Evolutionary conservation across 2,113 vertebrate genomes (phyloP), one percentile per base, ranked within the genome.

Genomic region (Morone saxatilis): DNA sequence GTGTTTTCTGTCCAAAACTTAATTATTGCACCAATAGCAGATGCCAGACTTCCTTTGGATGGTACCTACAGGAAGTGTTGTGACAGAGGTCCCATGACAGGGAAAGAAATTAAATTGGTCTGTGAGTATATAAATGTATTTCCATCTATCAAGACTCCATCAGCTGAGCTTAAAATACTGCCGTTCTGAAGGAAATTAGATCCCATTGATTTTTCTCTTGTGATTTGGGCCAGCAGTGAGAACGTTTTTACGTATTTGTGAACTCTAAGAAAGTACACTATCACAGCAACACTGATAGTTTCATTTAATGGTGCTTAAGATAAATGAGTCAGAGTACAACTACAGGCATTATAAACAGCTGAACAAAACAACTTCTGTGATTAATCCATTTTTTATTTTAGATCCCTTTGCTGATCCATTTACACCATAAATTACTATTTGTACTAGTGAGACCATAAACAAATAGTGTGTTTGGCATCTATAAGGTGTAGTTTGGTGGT

Each of bases 41-140:
- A 91, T 88, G 88, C 91, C 92, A 91, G 89, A 93, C 89, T 95
- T 95, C 93, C 94, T 92, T 54, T 91, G 87, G 84, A 91, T 92
- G 92, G 82, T 89, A 94, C 93, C 89, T 90, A 90, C 93, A 94
- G 94, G 93, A 95, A 94, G 86, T 88, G 69, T 74, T 86, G 71
- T 84, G 75, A 88, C 86, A 70, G 72, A 78, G 81, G 75, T 86
- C 90, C 87, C 84, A 81, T 84, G 90, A 91, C 81, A 65, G 81
- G 83, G 62, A 88, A 81, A 86, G 53, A 79, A 86, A 89, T 84
- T 48, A 80, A 78, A 89, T 78, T 74, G 88, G 70, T 83, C 75
- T 81, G 73, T 57, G 68, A 73, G 79, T 88, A 69, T 87, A 78
- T 88, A 63, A 86, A 89, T 82, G 71, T n/a, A 40, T 86, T 90